Evolutionary conservation across 2,888 invertebrate species (phyloP).

Genomic region (Heliconius charithonia): DNA sequence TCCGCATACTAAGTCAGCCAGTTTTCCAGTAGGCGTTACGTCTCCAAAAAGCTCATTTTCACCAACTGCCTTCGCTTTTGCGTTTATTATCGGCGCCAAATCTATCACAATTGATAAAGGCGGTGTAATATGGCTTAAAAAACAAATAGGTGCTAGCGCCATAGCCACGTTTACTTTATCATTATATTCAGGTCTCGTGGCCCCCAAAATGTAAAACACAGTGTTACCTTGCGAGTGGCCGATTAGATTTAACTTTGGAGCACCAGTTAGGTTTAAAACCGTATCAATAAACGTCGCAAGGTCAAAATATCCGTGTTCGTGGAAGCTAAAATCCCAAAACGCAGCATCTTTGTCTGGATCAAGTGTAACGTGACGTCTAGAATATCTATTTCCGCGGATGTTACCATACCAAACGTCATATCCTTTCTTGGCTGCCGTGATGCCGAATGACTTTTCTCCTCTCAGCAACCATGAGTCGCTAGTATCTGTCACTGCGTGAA

Average conservation of each 20-base stretch:
- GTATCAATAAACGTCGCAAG: constrained; percentile 85
- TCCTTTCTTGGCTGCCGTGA: constrained; percentile 84
- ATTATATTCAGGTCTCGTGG: constrained; percentile 83
- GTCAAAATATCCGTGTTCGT: constrained; percentile 88
- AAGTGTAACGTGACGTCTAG: constrained; percentile 75
- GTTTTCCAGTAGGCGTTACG: constrained; percentile 25
- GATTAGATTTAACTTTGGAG: constrained; percentile 84
- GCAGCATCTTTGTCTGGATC: constrained; percentile 59
- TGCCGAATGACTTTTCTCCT: constrained; percentile 69
- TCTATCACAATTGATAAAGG: constrained; percentile 31
- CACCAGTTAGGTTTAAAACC: constrained; percentile 70
- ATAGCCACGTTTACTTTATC: constrained; percentile 80
- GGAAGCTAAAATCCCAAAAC: constrained; percentile 84
- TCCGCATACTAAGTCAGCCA: constrained; percentile 38
- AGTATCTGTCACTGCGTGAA: constrained; percentile 66
- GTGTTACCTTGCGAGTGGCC: constrained; percentile 89
- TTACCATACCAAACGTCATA: constrained; percentile 75
- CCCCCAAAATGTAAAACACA: constrained; percentile 81
- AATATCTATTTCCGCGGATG: constrained; percentile 85
- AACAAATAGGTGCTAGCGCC: constrained; percentile 65
- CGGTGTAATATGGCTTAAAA: constrained; percentile 48
- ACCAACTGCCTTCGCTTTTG: constrained; percentile 20
- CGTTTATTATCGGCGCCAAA: constrained; percentile 32
- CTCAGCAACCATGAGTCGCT: constrained; percentile 66
- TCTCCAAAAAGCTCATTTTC: constrained; percentile 43